Evolutionary conservation across 2,113 vertebrate genomes (phyloP).

Genomic region (Hydropotes inermis): DNA sequence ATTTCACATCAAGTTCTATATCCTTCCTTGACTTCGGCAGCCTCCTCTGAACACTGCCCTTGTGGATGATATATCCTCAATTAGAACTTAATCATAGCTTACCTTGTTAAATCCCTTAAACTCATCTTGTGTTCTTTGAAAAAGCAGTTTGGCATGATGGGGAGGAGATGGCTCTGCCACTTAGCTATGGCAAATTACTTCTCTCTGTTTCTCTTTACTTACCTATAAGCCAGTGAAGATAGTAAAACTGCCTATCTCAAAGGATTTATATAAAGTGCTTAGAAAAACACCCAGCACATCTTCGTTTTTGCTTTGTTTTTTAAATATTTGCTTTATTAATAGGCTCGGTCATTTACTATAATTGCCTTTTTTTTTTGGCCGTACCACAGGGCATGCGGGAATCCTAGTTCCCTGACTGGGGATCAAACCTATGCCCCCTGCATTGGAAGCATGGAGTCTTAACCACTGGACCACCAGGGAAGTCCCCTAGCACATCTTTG

Average conservation of each 20-base stretch:
- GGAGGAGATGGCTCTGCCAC: neutral
- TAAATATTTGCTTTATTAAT: neutral
- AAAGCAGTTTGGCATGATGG: neutral
- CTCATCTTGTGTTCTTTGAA: neutral
- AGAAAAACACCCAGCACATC: neutral
- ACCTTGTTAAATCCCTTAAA: conserved; percentile 2
- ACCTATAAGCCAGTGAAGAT: neutral
- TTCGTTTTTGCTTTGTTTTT: neutral
- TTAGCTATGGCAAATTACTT: neutral
- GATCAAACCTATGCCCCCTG: neutral
- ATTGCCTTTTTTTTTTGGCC: neutral
- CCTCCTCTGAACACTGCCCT: neutral
- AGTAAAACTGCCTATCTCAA: neutral
- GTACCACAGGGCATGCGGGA: neutral
- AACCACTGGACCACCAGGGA: neutral
- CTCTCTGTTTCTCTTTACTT: neutral
- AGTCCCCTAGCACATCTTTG: neutral
- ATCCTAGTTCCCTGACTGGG: neutral
- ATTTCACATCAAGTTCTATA: neutral
- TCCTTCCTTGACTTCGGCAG: neutral
- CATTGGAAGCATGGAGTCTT: neutral
- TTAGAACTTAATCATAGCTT: neutral
- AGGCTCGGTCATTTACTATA: neutral
- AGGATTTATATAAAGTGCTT: neutral
- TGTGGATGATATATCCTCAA: neutral